A percentile compares a stretch with the other conserved stretches of the same genome.
Evolutionary conservation across 2,113 vertebrate species (phyloP).

Genomic region (Rallus limicola): DNA sequence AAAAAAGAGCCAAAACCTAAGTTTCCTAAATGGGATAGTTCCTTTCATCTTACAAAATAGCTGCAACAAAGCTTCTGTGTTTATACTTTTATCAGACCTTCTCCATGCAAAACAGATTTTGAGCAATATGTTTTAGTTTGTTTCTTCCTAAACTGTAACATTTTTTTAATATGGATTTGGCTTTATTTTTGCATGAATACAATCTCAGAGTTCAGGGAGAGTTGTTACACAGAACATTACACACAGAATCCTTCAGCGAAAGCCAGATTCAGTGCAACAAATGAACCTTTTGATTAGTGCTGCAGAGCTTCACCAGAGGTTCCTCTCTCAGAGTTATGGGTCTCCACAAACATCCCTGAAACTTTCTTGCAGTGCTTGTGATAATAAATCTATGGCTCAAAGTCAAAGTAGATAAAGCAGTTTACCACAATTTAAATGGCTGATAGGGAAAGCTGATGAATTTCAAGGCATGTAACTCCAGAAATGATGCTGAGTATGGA

Average conservation of each 20-base stretch:
- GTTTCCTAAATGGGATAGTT: not conserved
- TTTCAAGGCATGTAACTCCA: not conserved
- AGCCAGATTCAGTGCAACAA: not conserved
- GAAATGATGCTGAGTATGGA: not conserved
- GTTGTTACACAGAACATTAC: not conserved
- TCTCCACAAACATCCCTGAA: not conserved
- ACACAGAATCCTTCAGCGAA: not conserved
- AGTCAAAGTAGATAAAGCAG: not conserved
- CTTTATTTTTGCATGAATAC: not conserved
- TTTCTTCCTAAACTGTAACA: not conserved
- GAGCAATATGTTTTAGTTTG: not conserved
- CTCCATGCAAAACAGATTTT: not conserved
- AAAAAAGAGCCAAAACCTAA: not conserved
- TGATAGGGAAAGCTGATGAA: not conserved
- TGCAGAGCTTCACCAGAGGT: not conserved
- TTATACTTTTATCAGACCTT: not conserved
- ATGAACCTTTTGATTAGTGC: not conserved
- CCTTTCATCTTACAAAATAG: not conserved
- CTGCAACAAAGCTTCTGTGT: not conserved
- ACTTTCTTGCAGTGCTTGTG: not conserved
- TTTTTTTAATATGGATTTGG: constrained; percentile 10
- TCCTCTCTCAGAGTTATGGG: not conserved
- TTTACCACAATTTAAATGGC: not conserved
- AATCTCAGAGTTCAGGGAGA: not conserved
- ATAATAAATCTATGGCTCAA: not conserved